A percentile compares a stretch with the other conserved stretches of the same genome.
Evolutionary conservation across 1,140 invertebrate genomes (phyloP).

Genomic region (Carposina sasakii): DNA sequence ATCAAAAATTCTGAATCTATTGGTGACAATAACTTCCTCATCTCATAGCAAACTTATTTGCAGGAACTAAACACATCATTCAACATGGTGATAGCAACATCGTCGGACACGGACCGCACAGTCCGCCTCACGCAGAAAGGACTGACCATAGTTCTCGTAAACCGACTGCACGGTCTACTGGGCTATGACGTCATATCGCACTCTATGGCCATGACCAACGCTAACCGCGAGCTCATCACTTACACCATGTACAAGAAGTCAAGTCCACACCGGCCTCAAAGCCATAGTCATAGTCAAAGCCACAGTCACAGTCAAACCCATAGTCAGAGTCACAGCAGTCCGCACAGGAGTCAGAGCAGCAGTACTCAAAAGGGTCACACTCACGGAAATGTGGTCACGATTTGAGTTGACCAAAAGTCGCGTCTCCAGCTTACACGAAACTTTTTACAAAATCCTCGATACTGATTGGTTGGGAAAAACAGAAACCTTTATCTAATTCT

Average conservation of each 20-base stretch:
- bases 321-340: conserved; percentile 3
- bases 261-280: conserved; percentile 27
- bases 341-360: conserved; percentile 18
- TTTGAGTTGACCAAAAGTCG: no score
- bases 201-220: conserved; percentile 65
- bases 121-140: conserved; percentile 58
- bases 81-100: conserved; percentile 40
- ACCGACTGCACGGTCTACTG: conserved; percentile 54
- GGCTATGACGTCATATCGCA: conserved; percentile 64
- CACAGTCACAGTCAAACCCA: conserved; percentile 29
- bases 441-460: no score
- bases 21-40: neutral
- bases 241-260: conserved; percentile 67
- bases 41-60: conserved; percentile 19
- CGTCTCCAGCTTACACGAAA: no score
- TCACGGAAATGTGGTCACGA: conserved; percentile 45
- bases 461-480: no score
- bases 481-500: no score
- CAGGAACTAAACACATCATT: conserved; percentile 61
- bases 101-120: conserved; percentile 45
- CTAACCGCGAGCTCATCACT: conserved; percentile 59
- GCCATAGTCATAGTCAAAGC: no score
- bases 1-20: no score
- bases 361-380: conserved; percentile 32
- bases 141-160: conserved; percentile 53